A percentile compares a stretch with the other conserved stretches of the same genome.
phyloP scores from a whole-genome alignment of 2,888 invertebrate species.

The Tridacna crocea region DNA sequence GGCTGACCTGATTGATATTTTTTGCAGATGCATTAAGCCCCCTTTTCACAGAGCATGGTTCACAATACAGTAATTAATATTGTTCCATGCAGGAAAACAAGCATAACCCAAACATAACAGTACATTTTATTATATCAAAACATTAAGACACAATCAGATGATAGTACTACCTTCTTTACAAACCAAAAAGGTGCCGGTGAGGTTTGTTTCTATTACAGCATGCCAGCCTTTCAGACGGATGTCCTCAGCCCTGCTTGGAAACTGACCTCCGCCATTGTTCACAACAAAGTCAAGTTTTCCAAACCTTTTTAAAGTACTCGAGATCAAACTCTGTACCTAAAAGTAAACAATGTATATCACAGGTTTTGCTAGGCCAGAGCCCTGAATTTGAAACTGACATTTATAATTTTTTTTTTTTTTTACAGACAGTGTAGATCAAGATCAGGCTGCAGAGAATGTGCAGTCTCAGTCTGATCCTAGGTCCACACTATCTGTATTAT shows the following conservation, averaged over 20 bases:
- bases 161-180: slow-evolving; percentile 84
- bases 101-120: too few relatives aligned
- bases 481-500: too few relatives aligned
- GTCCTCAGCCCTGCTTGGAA: slow-evolving; percentile 82
- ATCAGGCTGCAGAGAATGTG: too few relatives aligned
- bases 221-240: slow-evolving; percentile 85
- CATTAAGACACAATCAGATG: not conserved
- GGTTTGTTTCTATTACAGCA: slow-evolving; percentile 86
- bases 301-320: slow-evolving; percentile 80
- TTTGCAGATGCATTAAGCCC: too few relatives aligned
- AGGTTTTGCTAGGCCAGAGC: too few relatives aligned
- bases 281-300: slow-evolving; percentile 85
- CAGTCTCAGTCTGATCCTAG: too few relatives aligned
- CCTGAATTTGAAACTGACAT: too few relatives aligned
- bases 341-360: slow-evolving; percentile 5
- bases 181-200: slow-evolving; percentile 86
- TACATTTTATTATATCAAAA: too few relatives aligned
- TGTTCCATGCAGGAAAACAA: not conserved
- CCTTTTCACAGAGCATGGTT: too few relatives aligned
- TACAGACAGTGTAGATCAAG: too few relatives aligned
- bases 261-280: slow-evolving; percentile 86
- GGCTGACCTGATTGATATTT: too few relatives aligned
- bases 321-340: slow-evolving; percentile 81
- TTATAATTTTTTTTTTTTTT: too few relatives aligned
- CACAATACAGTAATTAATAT: not conserved